Evolutionary conservation across 2,888 invertebrate genomes (phyloP), one percentile per base, ranked within the genome.

Genomic region (Cheilosia pagana): DNA sequence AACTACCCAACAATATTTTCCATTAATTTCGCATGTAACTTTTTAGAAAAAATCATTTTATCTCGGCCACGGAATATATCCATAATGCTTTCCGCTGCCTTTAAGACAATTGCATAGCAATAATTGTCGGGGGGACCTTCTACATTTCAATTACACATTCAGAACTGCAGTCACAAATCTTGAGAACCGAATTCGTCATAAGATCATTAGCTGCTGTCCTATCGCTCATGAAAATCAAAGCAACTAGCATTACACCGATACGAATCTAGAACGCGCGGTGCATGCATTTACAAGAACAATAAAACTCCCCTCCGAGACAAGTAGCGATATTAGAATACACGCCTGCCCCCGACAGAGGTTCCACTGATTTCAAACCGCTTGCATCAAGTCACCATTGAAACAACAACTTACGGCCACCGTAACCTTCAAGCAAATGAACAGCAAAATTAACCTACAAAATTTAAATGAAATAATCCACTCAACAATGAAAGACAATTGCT

Each of bases 401-500:
- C 48, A 39, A 28, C 60, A 39, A 23, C 57, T 63, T 48, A 59
- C 62, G 72, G 53, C 65, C 75, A 45, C 62, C 59, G 19, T 65
- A 76, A 85, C 85, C 85, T 85, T 85, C 79, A 79, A 39, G 79
- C 79, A 75, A 85, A 76, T 79, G 75, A 76, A 79, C 85, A 85
- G 71, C 59, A 79, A 85, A 85, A 85, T 85, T 85, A 85, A 85
- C 85, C 85, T 85, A 85, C 85, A 85, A 85, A 79, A 85, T 85
- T 71, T 79, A 85, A 79, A 85, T 85, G 67, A 85, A 79, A 85
- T 85, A 85, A 85, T 70, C 70, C 85, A 76, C 79, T 79, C 85
- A 79, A 85, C 85, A 85, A 85, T 85, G 75, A 70, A 79, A 79
- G 70, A 79, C 74, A 83, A 83, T 74, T 79, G 63, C 59, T 79